phyloP scores from a whole-genome alignment of 2,797 vertebrate genomes.

The Limnodromus scolopaceus region DNA sequence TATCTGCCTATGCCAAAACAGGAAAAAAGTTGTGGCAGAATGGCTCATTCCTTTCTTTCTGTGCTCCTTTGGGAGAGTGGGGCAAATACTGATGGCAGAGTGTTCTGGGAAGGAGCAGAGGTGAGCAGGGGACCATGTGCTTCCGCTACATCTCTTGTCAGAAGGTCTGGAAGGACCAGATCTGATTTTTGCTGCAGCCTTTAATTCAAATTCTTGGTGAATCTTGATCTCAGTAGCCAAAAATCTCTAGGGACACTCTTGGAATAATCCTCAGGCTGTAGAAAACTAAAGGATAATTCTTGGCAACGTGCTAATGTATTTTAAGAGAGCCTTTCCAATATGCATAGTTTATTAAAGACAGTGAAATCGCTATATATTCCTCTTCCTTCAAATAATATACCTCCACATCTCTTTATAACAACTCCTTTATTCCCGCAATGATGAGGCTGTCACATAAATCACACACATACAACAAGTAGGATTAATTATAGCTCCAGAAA shows the following conservation, averaged over 20 bases:
- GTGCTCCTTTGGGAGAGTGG: background rate
- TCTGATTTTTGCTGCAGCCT: background rate
- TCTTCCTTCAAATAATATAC: background rate
- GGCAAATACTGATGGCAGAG: background rate
- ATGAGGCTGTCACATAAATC: conserved; percentile 9
- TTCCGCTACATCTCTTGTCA: background rate
- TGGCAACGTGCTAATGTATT: background rate
- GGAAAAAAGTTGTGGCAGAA: background rate
- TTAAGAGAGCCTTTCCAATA: background rate
- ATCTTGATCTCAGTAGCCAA: background rate
- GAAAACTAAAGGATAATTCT: background rate
- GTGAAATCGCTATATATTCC: background rate
- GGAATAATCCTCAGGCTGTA: background rate
- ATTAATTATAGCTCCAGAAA: conserved; percentile 55
- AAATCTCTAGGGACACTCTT: background rate
- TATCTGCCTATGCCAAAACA: background rate
- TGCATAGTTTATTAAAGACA: background rate
- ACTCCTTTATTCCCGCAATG: background rate
- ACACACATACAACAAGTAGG: background rate
- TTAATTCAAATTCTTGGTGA: background rate
- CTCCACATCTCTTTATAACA: background rate
- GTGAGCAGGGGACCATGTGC: background rate
- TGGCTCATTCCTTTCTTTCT: background rate
- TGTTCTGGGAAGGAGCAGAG: background rate
- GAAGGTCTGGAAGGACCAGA: background rate